phyloP scores from a whole-genome alignment of 2,888 invertebrate species.

The Rhabditoides inermis region DNA sequence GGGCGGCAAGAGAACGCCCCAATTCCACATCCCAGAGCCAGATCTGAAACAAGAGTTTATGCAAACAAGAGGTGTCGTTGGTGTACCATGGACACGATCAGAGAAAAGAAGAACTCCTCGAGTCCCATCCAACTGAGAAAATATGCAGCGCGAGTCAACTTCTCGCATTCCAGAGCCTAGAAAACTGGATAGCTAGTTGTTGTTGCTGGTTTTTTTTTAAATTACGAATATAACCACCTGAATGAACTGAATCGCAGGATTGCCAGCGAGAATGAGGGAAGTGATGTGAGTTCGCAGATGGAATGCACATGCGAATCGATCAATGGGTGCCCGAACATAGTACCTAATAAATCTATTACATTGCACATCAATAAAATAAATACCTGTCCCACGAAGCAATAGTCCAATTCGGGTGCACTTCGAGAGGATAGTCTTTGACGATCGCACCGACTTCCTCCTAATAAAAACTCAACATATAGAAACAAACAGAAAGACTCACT shows the following conservation, averaged over 20 bases:
- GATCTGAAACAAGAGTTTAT: constrained; percentile 3
- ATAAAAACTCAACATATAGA: no score
- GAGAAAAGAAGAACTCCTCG: constrained; percentile 20
- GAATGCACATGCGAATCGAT: constrained; percentile 15
- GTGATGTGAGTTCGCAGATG: constrained; percentile 21
- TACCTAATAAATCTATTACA: constrained; percentile 4
- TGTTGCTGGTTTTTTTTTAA: neutral
- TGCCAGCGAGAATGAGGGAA: constrained; percentile 22
- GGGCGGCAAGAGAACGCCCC: constrained; percentile 17
- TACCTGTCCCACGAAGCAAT: constrained; percentile 13
- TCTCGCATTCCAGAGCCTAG: constrained; percentile 9
- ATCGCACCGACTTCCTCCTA: neutral
- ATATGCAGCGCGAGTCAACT: constrained; percentile 13
- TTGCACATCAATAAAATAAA: neutral
- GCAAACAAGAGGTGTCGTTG: neutral
- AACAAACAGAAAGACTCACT: no score
- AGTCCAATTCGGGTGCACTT: constrained; percentile 23
- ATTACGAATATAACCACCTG: constrained; percentile 13
- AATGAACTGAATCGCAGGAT: constrained; percentile 20
- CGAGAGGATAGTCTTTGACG: constrained; percentile 15
- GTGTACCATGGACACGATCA: constrained; percentile 9
- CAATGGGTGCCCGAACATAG: constrained; percentile 19
- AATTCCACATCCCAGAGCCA: constrained; percentile 22
- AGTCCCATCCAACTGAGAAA: constrained; percentile 19
- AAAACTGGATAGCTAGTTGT: neutral